A percentile compares a stretch with the other conserved stretches of the same genome.
Evolutionary conservation across 2,113 vertebrate genomes (phyloP).

Genomic region (Anhinga anhinga): DNA sequence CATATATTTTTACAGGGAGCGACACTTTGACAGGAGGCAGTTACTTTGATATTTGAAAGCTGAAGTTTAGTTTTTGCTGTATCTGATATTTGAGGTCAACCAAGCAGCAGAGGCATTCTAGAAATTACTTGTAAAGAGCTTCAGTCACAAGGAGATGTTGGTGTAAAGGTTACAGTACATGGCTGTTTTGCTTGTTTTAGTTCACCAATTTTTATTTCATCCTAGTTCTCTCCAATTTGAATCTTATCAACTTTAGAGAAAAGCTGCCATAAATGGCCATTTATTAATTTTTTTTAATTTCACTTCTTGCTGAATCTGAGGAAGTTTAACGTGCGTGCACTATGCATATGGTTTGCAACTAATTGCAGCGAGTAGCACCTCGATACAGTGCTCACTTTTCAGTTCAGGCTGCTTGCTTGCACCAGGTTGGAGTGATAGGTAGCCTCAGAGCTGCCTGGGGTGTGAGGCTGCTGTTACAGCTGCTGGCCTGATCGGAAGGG

Average conservation of each 20-base stretch:
- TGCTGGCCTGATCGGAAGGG: background rate
- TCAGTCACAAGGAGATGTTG: background rate
- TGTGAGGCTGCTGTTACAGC: background rate
- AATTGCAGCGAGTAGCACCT: background rate
- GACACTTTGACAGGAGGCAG: background rate
- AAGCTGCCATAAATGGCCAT: background rate
- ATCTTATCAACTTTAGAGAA: background rate
- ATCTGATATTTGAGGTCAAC: constrained; percentile 53
- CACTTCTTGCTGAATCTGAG: background rate
- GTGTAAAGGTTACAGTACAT: background rate
- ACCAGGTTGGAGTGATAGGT: background rate
- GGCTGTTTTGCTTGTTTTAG: background rate
- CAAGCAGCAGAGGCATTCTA: constrained; percentile 21
- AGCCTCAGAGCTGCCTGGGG: accelerated
- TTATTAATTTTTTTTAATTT: background rate
- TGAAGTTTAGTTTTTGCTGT: background rate
- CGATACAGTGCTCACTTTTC: background rate
- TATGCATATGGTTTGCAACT: background rate
- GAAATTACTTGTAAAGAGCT: background rate
- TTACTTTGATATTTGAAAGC: constrained; percentile 4
- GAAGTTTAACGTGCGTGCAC: background rate
- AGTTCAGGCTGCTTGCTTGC: background rate
- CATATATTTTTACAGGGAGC: background rate
- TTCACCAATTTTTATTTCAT: background rate
- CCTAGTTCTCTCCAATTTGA: background rate